Evolutionary conservation across 2,113 vertebrate species (phyloP).

Genomic region (Thinocorus orbignyianus): DNA sequence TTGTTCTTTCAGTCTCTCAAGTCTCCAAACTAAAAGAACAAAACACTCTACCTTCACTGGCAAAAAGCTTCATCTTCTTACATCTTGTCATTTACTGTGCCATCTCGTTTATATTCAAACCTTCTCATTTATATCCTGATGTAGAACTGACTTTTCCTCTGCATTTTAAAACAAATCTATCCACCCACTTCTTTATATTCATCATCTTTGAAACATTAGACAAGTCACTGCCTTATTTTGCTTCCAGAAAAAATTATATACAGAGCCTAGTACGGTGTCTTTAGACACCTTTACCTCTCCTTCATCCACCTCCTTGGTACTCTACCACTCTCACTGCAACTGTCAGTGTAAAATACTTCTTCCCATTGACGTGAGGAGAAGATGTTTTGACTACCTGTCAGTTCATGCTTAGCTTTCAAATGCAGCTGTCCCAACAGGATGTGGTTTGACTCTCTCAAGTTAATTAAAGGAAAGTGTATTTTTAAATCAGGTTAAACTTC

Average conservation of each 20-base stretch:
- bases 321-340: background rate
- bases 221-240: background rate
- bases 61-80: constrained; percentile 4
- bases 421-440: background rate
- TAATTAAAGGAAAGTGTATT: background rate
- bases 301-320: background rate
- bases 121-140: constrained; percentile 21
- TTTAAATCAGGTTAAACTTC: background rate
- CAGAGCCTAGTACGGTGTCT: background rate
- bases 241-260: background rate
- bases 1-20: constrained; percentile 16
- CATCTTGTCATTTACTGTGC: background rate
- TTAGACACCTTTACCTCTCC: background rate
- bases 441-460: background rate
- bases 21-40: constrained; percentile 10
- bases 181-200: background rate
- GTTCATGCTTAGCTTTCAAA: background rate
- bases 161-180: constrained; percentile 20
- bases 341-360: background rate
- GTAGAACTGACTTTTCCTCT: constrained; percentile 5
- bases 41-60: background rate
- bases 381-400: background rate
- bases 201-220: background rate
- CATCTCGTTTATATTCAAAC: constrained; percentile 31
- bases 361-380: background rate